Evolutionary conservation across 35 echinoderm and acorn worm species (phyloP).

Genomic region (Ophioderma brevispina): DNA sequence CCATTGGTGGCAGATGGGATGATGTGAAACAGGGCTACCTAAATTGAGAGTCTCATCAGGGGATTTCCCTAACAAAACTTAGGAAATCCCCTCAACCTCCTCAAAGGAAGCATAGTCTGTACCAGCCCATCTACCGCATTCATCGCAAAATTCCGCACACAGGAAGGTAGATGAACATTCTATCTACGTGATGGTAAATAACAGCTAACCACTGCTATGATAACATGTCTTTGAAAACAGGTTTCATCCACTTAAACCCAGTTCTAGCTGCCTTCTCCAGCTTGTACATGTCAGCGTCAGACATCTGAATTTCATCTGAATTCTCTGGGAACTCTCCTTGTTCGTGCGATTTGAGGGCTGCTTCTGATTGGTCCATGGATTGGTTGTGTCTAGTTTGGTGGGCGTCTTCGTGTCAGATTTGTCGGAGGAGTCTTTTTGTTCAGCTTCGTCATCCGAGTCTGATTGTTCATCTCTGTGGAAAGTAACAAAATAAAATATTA

Average conservation of each 20-base stretch:
- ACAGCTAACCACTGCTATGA: neutral
- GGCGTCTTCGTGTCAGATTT: neutral
- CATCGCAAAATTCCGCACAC: no score
- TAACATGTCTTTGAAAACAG: neutral
- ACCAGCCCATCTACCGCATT: no score
- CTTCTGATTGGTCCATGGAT: neutral
- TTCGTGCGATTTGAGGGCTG: neutral
- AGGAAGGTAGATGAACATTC: no score
- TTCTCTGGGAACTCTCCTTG: neutral
- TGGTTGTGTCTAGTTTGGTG: neutral
- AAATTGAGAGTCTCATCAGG: no score
- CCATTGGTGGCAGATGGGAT: no score
- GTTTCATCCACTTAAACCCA: slow-evolving; percentile 1
- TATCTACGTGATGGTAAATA: no score
- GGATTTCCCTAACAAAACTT: no score
- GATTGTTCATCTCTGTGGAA: neutral
- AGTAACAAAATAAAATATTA: neutral
- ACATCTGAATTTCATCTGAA: neutral
- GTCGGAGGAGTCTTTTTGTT: neutral
- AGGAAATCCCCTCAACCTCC: no score
- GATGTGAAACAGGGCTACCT: no score
- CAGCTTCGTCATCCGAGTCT: neutral
- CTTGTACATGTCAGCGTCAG: neutral
- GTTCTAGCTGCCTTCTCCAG: slow-evolving; percentile 2
- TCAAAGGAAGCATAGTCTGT: no score